Conservation (phyloP, 2,888 invertebrate species). For the Drosophila fungiperda region DNA sequence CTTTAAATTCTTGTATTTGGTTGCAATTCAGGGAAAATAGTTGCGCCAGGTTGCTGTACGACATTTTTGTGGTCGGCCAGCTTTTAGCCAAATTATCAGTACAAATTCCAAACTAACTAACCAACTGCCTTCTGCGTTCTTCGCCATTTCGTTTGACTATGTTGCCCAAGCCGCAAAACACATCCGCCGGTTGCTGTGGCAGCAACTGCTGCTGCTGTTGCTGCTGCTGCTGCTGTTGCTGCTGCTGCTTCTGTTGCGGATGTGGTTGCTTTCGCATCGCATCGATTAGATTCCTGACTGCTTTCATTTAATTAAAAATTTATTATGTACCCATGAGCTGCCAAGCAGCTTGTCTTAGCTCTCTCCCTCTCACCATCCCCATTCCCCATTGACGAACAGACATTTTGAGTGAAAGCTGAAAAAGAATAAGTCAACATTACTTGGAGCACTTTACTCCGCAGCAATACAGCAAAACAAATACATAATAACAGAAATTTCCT, state of each 20-base stretch:
- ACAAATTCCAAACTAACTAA: conserved; percentile 50
- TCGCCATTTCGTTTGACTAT: not conserved
- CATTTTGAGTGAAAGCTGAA: conserved; percentile 64
- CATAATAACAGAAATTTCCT: conserved; percentile 62
- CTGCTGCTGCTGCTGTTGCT: not conserved
- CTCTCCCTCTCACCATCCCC: not conserved
- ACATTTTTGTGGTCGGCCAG: conserved; percentile 1
- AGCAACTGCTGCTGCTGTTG: conserved; percentile 10
- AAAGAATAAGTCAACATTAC: conserved; percentile 59
- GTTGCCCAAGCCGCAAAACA: conserved; percentile 53
- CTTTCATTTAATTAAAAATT: conserved; percentile 75
- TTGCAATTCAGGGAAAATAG: not conserved
- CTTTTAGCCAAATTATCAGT: conserved; percentile 40
- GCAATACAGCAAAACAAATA: conserved; percentile 58
- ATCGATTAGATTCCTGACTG: conserved; percentile 48
- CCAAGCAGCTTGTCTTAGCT: conserved; percentile 17
- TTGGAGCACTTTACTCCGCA: conserved; percentile 48
- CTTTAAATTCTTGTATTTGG: conserved; percentile 42
- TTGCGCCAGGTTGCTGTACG: not conserved
- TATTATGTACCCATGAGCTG: conserved; percentile 50
- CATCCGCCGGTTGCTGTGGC: conserved; percentile 52
- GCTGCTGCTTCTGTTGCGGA: conserved; percentile 12
- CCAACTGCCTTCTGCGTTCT: conserved; percentile 22
- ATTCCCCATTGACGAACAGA: conserved; percentile 51
- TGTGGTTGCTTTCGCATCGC: conserved; percentile 23